phyloP scores from a whole-genome alignment of 2,888 invertebrate genomes.

The Melinopterus prodromus region DNA sequence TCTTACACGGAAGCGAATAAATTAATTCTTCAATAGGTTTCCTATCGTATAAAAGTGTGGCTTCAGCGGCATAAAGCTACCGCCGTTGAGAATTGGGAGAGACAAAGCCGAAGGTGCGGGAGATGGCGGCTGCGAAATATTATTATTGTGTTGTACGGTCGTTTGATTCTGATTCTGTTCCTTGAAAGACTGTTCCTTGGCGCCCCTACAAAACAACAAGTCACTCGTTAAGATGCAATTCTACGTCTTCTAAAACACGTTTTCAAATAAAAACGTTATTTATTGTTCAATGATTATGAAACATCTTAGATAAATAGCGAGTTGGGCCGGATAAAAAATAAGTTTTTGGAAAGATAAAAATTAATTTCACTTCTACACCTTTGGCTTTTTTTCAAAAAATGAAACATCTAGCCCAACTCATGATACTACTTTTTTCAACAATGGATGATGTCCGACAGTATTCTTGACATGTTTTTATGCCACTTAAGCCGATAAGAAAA shows the following conservation, averaged over 20 bases:
- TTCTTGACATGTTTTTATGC: background rate
- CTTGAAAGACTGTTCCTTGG: constrained; percentile 63
- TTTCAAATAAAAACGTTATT: too few relatives aligned
- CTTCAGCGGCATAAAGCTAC: constrained; percentile 59
- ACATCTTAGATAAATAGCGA: too few relatives aligned
- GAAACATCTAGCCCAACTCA: too few relatives aligned
- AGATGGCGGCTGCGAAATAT: constrained; percentile 53
- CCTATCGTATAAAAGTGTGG: constrained; percentile 62
- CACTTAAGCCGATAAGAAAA: background rate
- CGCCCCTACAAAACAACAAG: constrained; percentile 58
- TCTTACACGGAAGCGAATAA: constrained; percentile 12
- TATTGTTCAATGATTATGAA: too few relatives aligned
- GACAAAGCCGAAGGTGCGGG: constrained; percentile 57
- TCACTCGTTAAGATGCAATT: constrained; percentile 15
- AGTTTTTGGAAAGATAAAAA: too few relatives aligned
- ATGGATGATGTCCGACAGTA: background rate
- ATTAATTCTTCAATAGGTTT: constrained; percentile 61
- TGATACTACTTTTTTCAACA: too few relatives aligned
- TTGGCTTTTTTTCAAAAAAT: too few relatives aligned
- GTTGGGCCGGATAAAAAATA: too few relatives aligned
- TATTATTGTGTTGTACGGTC: constrained; percentile 55
- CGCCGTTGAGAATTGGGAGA: constrained; percentile 51
- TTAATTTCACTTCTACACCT: too few relatives aligned
- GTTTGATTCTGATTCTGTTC: constrained; percentile 52
- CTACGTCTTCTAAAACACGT: too few relatives aligned